These are phyloP conservation scores for Clytia hemisphaerica DNA, from an alignment of 30 jellyfish, hydroid and myxozoan genomes.

Conservation along the genomic window DNA sequence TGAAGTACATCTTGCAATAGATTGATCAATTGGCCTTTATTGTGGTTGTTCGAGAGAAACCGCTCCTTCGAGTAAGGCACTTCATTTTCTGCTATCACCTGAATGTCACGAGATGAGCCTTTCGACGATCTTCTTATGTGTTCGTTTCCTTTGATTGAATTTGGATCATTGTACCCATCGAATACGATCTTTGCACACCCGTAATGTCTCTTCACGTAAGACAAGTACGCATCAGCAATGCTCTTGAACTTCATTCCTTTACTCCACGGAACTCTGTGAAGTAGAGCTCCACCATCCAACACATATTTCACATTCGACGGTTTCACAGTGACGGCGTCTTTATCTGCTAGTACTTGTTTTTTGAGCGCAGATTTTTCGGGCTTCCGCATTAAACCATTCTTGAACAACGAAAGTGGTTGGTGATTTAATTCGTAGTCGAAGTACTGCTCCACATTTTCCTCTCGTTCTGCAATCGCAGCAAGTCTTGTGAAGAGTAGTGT, in stretches of 20 bases:
- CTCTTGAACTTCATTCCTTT: slow-evolving; percentile 16
- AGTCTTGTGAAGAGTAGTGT: slow-evolving; percentile 34
- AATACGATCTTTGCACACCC: slow-evolving; percentile 15
- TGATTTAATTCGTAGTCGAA: slow-evolving; percentile 29
- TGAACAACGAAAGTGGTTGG: slow-evolving; percentile 16
- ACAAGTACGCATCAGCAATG: slow-evolving; percentile 3
- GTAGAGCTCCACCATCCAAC: slow-evolving; percentile 44
- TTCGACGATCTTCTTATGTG: slow-evolving; percentile 21
- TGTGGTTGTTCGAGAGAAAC: slow-evolving; percentile 20
- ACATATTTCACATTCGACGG: too few species aligned
- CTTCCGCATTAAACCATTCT: slow-evolving; percentile 33
- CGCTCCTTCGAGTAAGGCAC: slow-evolving; percentile 10
- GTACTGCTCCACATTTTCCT: slow-evolving; percentile 5
- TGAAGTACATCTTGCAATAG: too few species aligned
- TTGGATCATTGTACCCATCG: slow-evolving; percentile 27
- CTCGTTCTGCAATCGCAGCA: slow-evolving; percentile 29
- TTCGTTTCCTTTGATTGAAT: slow-evolving; percentile 16
- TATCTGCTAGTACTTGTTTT: too few species aligned
- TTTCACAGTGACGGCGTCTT: too few species aligned
- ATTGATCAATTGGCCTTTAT: slow-evolving; percentile 10
- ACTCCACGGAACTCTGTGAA: slow-evolving; percentile 28
- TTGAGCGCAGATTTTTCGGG: too few species aligned
- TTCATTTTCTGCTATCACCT: slow-evolving; percentile 7
- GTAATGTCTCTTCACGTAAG: slow-evolving; percentile 12
- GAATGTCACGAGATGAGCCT: slow-evolving; percentile 23